A percentile compares a stretch with the other conserved stretches of the same genome.
Conservation (phyloP, 2,113 vertebrate species). For the Heterocephalus glaber region DNA sequence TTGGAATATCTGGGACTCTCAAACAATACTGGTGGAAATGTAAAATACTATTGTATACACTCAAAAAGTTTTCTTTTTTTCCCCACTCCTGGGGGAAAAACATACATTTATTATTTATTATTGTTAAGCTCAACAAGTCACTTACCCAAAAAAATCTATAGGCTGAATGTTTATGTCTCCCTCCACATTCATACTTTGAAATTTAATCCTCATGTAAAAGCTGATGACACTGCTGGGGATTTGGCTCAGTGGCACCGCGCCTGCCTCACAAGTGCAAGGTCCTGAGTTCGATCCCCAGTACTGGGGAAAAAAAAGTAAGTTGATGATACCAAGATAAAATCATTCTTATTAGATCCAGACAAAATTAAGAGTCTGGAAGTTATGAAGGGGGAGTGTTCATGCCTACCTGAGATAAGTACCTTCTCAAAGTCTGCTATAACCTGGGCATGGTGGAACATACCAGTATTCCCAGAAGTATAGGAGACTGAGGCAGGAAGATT, state of each 20-base stretch:
- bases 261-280: too few relatives aligned
- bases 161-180: background rate
- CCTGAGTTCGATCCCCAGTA: too few relatives aligned
- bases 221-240: too few relatives aligned
- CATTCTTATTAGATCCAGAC: background rate
- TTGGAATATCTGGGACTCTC: background rate
- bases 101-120: too few relatives aligned
- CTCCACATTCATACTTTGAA: background rate
- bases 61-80: background rate
- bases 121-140: constrained; percentile 28
- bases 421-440: background rate
- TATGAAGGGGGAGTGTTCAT: background rate
- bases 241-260: too few relatives aligned
- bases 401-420: background rate
- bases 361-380: background rate
- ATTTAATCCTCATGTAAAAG: background rate
- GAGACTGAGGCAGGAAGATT: background rate
- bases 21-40: background rate
- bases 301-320: too few relatives aligned
- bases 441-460: background rate
- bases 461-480: background rate
- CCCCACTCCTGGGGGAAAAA: background rate
- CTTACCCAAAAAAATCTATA: background rate
- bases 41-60: background rate
- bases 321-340: background rate